Evolutionary conservation across 2,888 invertebrate genomes (phyloP).

Genomic region (Desoria tigrina): DNA sequence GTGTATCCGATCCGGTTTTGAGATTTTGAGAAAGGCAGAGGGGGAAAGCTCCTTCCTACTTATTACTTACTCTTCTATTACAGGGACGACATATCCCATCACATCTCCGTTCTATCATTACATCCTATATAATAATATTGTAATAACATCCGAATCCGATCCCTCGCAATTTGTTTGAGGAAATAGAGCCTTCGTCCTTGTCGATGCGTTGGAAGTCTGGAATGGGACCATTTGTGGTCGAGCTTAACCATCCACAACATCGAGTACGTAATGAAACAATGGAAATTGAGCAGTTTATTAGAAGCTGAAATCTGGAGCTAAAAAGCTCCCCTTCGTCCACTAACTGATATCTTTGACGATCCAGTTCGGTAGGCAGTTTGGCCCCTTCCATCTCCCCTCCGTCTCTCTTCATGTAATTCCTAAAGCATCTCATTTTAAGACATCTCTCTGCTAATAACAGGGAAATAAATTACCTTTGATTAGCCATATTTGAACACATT

Average conservation of each 20-base stretch:
- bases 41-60: slow-evolving; percentile 5
- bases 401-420: no score
- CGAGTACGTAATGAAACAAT: neutral
- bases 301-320: neutral
- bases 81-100: no score
- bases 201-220: no score
- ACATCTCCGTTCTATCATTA: no score
- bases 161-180: slow-evolving; percentile 6
- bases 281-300: slow-evolving; percentile 12
- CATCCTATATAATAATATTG: neutral
- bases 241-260: no score
- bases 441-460: slow-evolving; percentile 14
- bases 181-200: neutral
- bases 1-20: neutral
- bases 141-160: neutral
- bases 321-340: slow-evolving; percentile 1
- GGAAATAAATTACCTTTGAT: slow-evolving; percentile 9
- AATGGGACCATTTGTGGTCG: no score
- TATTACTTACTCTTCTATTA: no score
- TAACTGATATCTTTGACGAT: no score
- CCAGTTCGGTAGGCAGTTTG: no score
- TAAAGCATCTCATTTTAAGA: no score
- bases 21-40: neutral
- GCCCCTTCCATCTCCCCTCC: no score
- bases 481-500: slow-evolving; percentile 8